A percentile compares a stretch with the other conserved stretches of the same genome.
Conservation (phyloP, 2,797 vertebrate species). For the Acestrorhynchus altus region DNA sequence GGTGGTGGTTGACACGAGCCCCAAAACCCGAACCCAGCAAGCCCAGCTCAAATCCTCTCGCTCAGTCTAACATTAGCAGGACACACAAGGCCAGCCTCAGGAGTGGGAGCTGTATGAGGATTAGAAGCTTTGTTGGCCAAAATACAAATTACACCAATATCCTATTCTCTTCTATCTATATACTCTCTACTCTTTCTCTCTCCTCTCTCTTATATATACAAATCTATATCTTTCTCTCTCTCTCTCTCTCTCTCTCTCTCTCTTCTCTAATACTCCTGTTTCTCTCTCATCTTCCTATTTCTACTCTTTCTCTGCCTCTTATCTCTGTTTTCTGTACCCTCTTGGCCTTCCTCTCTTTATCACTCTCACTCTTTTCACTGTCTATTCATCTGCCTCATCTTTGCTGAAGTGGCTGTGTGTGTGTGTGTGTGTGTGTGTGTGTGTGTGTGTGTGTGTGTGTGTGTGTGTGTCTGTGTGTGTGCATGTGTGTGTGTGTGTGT, state of each 20-base stretch:
- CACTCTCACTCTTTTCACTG: slow-evolving; percentile 8
- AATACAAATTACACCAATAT: slow-evolving; percentile 92
- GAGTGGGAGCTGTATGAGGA: slow-evolving; percentile 81
- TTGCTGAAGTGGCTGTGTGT: background rate
- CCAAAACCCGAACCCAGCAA: slow-evolving; percentile 27
- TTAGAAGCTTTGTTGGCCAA: slow-evolving; percentile 94
- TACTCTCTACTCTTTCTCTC: too few relatives aligned
- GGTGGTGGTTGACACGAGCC: slow-evolving; percentile 77
- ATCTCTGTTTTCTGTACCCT: background rate
- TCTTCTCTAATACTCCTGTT: background rate
- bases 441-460: background rate
- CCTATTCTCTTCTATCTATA: slow-evolving; percentile 70
- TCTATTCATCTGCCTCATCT: slow-evolving; percentile 31
- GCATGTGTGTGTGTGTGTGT: background rate
- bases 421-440: background rate
- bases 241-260: background rate
- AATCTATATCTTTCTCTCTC: too few relatives aligned
- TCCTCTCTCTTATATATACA: too few relatives aligned
- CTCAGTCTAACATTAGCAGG: slow-evolving; percentile 68
- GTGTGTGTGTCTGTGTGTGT: slow-evolving; percentile 5
- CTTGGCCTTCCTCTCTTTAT: background rate
- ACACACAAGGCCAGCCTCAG: slow-evolving; percentile 79
- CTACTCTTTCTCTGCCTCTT: background rate
- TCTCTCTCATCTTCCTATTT: too few relatives aligned
- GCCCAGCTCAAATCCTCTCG: slow-evolving; percentile 52